Percentiles rank a stretch among this genome's conserved stretches.
Conservation (phyloP, 2,888 invertebrate genomes). For the Reticulitermes lucifugus region DNA sequence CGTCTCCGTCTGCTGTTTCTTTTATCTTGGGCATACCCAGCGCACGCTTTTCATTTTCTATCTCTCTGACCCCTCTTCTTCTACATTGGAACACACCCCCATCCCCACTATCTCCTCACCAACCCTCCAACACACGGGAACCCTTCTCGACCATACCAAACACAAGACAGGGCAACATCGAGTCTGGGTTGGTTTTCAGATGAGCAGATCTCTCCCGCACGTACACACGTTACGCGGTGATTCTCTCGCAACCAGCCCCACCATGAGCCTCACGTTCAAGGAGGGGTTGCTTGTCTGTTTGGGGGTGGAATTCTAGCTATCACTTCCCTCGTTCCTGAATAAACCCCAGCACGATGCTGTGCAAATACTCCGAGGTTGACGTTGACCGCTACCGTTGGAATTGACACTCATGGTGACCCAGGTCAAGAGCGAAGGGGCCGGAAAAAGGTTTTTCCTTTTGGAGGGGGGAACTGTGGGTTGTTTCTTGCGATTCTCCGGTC, state of each 20-base stretch:
- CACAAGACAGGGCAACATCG: neutral
- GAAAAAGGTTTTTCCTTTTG: neutral
- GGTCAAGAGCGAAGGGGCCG: slow-evolving; percentile 18
- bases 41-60: slow-evolving; percentile 29
- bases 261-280: slow-evolving; percentile 26
- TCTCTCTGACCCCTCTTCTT: neutral
- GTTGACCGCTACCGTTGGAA: slow-evolving; percentile 5
- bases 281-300: slow-evolving; percentile 10
- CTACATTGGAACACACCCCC: neutral
- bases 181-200: slow-evolving; percentile 38
- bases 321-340: neutral
- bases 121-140: neutral
- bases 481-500: slow-evolving; percentile 7
- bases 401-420: slow-evolving; percentile 29
- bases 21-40: neutral
- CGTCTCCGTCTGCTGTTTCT: slow-evolving; percentile 13
- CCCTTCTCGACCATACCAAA: neutral
- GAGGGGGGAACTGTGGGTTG: neutral
- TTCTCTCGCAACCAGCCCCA: neutral
- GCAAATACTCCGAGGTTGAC: neutral
- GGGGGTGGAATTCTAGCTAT: slow-evolving; percentile 8
- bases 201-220: slow-evolving; percentile 11
- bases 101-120: neutral
- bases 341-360: neutral
- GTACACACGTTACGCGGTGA: slow-evolving; percentile 5